Percentiles rank a stretch among this genome's conserved stretches.
Conservation (phyloP, 2,113 vertebrate species). For the Lagenorhynchus albirostris region DNA sequence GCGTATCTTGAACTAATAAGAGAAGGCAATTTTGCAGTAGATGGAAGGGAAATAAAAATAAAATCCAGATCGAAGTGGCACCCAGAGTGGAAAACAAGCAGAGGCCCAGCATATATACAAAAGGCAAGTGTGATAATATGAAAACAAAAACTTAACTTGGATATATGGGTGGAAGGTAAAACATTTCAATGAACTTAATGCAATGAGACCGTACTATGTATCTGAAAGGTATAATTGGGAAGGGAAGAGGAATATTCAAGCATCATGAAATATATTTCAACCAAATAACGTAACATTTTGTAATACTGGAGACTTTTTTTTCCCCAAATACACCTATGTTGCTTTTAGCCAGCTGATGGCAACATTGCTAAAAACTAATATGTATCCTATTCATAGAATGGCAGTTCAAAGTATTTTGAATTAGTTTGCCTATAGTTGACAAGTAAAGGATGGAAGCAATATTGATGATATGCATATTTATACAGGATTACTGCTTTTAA, state of each 20-base stretch:
- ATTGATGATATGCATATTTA: neutral
- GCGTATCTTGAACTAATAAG: neutral
- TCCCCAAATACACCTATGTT: neutral
- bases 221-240: neutral
- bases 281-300: neutral
- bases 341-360: neutral
- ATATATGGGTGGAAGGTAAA: neutral
- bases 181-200: neutral
- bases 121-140: neutral
- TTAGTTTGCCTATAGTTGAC: neutral
- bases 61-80: neutral
- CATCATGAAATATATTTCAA: neutral
- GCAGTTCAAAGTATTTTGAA: conserved; percentile 46
- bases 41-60: neutral
- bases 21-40: neutral
- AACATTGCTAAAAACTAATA: neutral
- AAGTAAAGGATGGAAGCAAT: conserved; percentile 36
- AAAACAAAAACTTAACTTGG: neutral
- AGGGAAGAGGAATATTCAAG: neutral
- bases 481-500: neutral
- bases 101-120: neutral
- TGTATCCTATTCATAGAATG: neutral
- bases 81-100: neutral
- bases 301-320: neutral
- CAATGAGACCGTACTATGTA: neutral